Conservation (phyloP, 2,888 invertebrate genomes). For the Gymnoscelis rufifasciata region DNA sequence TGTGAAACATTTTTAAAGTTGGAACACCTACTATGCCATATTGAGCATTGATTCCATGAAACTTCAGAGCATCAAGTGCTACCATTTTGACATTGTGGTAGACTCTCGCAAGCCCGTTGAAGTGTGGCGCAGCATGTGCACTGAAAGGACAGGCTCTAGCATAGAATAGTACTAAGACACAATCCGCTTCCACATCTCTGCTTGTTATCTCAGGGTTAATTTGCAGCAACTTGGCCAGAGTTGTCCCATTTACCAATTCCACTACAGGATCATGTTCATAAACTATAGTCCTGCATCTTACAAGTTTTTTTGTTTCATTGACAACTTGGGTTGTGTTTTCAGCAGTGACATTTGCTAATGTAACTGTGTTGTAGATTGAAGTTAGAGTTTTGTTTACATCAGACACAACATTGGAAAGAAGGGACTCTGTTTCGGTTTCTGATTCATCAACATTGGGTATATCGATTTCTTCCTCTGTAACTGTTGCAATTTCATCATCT, state of each 20-base stretch:
- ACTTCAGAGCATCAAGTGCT: constrained; percentile 92
- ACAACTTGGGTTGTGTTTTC: constrained; percentile 55
- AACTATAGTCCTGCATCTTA: constrained; percentile 62
- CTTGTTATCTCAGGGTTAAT: constrained; percentile 82
- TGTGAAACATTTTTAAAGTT: constrained; percentile 92
- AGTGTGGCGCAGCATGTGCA: constrained; percentile 92
- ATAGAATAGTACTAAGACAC: constrained; percentile 92
- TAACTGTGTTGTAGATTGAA: constrained; percentile 65
- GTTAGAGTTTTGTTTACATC: constrained; percentile 71
- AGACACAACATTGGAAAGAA: constrained; percentile 66
- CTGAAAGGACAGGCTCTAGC: constrained; percentile 94
- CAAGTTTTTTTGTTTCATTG: constrained; percentile 67
- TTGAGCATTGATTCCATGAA: constrained; percentile 91
- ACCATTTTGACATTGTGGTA: constrained; percentile 93
- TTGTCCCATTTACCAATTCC: constrained; percentile 85
- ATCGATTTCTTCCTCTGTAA: constrained; percentile 43
- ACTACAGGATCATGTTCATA: constrained; percentile 66
- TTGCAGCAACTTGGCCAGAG: constrained; percentile 82
- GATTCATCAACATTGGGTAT: constrained; percentile 69
- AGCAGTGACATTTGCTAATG: constrained; percentile 60
- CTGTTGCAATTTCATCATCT: constrained; percentile 45
- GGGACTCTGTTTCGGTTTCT: constrained; percentile 44
- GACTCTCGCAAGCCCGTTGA: constrained; percentile 91
- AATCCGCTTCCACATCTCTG: constrained; percentile 81
- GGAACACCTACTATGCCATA: constrained; percentile 95